A percentile compares a stretch with the other conserved stretches of the same genome.
Conservation (phyloP, 2,888 invertebrate species). For the Galerucella nymphaeae region DNA sequence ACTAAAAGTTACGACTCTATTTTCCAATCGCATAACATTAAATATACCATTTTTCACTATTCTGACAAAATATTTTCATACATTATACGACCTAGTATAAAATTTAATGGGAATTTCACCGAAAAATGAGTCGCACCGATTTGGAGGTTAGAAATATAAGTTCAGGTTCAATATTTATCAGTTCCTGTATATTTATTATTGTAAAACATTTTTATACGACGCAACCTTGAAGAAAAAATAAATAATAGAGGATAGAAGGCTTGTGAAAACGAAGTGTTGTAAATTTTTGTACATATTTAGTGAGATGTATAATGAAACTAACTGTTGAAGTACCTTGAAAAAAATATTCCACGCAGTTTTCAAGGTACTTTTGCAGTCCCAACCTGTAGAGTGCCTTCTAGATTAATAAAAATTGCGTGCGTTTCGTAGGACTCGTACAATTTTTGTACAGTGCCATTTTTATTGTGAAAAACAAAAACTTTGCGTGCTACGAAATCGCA, state of each 20-base stretch:
- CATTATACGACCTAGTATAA: slow-evolving; percentile 11
- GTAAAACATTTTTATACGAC: too few relatives aligned
- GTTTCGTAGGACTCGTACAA: slow-evolving; percentile 34
- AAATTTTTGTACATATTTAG: slow-evolving; percentile 55
- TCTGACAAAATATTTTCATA: slow-evolving; percentile 29
- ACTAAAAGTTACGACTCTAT: background rate
- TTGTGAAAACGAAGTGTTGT: slow-evolving; percentile 55
- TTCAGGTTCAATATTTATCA: background rate
- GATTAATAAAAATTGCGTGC: slow-evolving; percentile 44
- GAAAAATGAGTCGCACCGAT: too few relatives aligned
- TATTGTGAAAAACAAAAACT: slow-evolving; percentile 28
- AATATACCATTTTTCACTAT: slow-evolving; percentile 22
- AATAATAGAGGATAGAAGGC: slow-evolving; percentile 51
- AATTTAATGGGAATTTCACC: background rate
- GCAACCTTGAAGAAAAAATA: slow-evolving; percentile 32
- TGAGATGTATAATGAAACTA: slow-evolving; percentile 44
- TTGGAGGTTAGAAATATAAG: background rate
- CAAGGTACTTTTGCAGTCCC: slow-evolving; percentile 48
- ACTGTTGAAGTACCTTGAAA: slow-evolving; percentile 25
- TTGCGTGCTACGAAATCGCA: slow-evolving; percentile 40
- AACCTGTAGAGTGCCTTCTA: slow-evolving; percentile 61
- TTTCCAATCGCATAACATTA: slow-evolving; percentile 8
- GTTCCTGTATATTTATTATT: background rate
- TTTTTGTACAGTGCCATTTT: slow-evolving; percentile 45
- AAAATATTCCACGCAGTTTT: slow-evolving; percentile 7